Base-by-base conservation (phyloP, 1,140 invertebrate genomes). In the Mylabris phalerata region DNA sequence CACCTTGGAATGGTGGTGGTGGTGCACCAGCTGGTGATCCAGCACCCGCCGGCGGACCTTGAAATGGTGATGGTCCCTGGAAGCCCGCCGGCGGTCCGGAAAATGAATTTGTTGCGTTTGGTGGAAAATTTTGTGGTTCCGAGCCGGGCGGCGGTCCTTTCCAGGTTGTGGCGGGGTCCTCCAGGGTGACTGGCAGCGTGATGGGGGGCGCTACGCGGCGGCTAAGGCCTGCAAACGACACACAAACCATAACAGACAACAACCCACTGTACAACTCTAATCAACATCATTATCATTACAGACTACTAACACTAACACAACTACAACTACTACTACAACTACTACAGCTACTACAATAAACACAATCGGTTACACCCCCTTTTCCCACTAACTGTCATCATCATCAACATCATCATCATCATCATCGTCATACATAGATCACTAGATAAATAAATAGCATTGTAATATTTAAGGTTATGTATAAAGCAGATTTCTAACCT, bases 171-270 rank as follows among this genome's bases (percentile, higher is more conserved):
- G 80, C 81, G 71, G 82, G 80, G 77, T 83, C 82, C 79, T 84
- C 82, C 82, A 83, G 82, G 68, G 81, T 83, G 79, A 79, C 80
- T 66, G 82, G 80, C 75, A 81, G 80, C 78, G 81, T 82, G 76
- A 82, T 77, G 64, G 75, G 77, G 74, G 80, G 78, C 67, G 79
- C 79, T 71, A 80, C 82, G 71, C 82, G 77, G 74, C 80, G 81
- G 79, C 78, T 83, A 81, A 81, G 83, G 78, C 82, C 82, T 84
- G 69, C 26, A 75, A 73, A 26, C 32, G 7, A 62, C 61, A 66
- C 52, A 27, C 50, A 24, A 19, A 32, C 24, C 9, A 11, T 24
- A 50, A 10, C 5, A 50, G 9, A 39, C 7, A 50, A 50, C 48
- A n/a, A 24, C 7, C 4, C 9, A 47, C 19, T 25, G 57, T 54